A percentile compares a stretch with the other conserved stretches of the same genome.
These are phyloP conservation scores for Aplocera efformata DNA, from an alignment of 2,888 invertebrate genomes.

Conservation along the genomic window DNA sequence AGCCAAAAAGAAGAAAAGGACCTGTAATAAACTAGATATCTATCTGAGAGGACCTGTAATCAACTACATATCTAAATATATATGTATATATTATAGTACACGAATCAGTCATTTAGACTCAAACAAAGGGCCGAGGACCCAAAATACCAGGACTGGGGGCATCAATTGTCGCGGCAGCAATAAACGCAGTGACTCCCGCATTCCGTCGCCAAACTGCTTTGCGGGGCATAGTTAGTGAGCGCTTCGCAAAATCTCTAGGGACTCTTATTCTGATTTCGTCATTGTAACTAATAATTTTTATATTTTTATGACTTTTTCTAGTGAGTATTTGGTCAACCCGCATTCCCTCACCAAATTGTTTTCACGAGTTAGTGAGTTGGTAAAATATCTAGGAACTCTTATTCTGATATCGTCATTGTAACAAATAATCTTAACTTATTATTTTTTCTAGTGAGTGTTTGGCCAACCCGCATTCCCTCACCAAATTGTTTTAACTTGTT, in stretches of 20 bases:
- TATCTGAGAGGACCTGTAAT: no score
- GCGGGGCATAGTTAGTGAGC: conserved; percentile 10
- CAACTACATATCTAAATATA: no score
- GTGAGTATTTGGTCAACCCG: neutral
- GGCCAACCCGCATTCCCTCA: conserved; percentile 47
- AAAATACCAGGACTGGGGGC: conserved; percentile 36
- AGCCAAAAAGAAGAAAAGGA: no score
- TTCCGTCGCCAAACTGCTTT: conserved; percentile 44
- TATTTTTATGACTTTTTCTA: neutral
- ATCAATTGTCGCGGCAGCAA: conserved; percentile 63
- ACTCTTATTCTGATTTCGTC: conserved; percentile 29
- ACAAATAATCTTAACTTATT: neutral
- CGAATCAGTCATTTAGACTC: conserved; percentile 30
- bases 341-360: no score
- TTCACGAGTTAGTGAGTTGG: no score
- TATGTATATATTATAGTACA: no score
- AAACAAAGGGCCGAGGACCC: conserved; percentile 30
- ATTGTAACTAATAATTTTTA: neutral
- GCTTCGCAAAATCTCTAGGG: conserved; percentile 21
- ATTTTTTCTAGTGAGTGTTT: neutral
- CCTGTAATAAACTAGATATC: no score
- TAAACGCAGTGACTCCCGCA: conserved; percentile 67
- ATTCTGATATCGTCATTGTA: no score
- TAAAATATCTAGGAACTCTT: no score
- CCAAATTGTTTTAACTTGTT: conserved; percentile 24